Percentiles rank a stretch among this genome's conserved stretches.
phyloP scores from a whole-genome alignment of 2,113 vertebrate genomes.

The Bothrops jararaca region DNA sequence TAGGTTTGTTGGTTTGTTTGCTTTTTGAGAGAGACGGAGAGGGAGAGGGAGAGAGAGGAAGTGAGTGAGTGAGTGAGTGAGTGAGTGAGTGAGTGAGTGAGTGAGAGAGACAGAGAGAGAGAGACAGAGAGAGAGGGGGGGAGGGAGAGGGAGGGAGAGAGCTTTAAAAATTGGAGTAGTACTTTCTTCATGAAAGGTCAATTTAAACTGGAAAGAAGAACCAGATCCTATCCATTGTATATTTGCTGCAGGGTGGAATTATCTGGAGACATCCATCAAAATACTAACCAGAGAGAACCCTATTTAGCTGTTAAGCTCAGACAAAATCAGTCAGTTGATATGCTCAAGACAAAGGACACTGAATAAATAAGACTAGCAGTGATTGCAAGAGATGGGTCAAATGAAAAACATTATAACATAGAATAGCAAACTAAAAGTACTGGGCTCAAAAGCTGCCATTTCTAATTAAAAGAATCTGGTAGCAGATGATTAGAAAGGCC shows the following conservation, averaged over 20 bases:
- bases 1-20: not conserved
- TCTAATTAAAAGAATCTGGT: not conserved
- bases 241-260: not conserved
- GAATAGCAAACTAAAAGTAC: not conserved
- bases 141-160: not conserved
- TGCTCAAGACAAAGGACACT: not conserved
- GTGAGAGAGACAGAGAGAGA: no score
- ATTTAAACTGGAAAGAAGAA: not conserved
- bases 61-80: no score
- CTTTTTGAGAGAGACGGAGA: no score
- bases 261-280: not conserved
- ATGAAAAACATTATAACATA: not conserved
- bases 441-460: not conserved
- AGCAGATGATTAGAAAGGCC: not conserved
- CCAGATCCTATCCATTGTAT: not conserved
- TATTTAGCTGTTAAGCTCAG: not conserved
- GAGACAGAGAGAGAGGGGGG: not conserved
- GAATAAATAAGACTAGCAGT: not conserved
- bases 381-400: not conserved
- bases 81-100: accelerated
- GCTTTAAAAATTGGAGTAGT: not conserved
- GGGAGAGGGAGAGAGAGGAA: no score
- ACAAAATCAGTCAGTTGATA: not conserved
- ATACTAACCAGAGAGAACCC: not conserved
- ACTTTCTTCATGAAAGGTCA: not conserved